Base-by-base conservation (phyloP, 2,113 vertebrate species). In the Macrotus californicus region DNA sequence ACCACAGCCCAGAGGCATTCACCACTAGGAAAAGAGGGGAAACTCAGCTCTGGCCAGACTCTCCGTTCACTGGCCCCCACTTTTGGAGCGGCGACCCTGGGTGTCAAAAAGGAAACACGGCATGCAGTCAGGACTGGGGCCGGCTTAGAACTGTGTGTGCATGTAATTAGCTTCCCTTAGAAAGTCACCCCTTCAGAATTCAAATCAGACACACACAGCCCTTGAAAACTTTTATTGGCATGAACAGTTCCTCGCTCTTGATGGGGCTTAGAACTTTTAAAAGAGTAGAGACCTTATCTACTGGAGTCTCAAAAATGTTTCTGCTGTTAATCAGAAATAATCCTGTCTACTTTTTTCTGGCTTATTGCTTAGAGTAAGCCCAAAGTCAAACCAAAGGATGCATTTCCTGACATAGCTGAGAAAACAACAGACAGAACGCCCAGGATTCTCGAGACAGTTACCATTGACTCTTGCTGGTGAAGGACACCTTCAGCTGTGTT, bases 181-280 rank as follows among this genome's bases (percentile, higher is more conserved):
- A 56, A 81, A 90, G 72, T 79, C 21, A 89, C 29, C 41, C 50
- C 34, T 94, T 67, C 34, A 54, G 59, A 83, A 95, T 82, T 97
- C 84, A 96, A 94, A 86, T 96, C 15, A 92, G n/a, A 95, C 84
- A 80, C 66, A 96, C 2, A 80, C 4, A 70, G 86, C 83, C 46
- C 69, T 95, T 92, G 81, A 92, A 97, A 96, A 92, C 48, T 80
- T 95, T 97, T 97, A 97, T 97, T 97, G 94, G 79, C 94, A 93
- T 54, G 59, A 96, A 97, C 56, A 92, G 52, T 94, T 95, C 64
- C 70, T 97, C 92, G 91, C 85, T 94, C 77, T 89, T 91, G 66
- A 84, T 67, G 92, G 94, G 93, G 29, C 86, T 94, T 91, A 92
- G 75, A 93, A 56, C 77, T 90, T 96, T 89, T 92, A 90, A 86